A percentile compares a stretch with the other conserved stretches of the same genome.
These are phyloP conservation scores for Amphiprion clarkii DNA, from an alignment of 2,797 vertebrate species.

Conservation along the genomic window DNA sequence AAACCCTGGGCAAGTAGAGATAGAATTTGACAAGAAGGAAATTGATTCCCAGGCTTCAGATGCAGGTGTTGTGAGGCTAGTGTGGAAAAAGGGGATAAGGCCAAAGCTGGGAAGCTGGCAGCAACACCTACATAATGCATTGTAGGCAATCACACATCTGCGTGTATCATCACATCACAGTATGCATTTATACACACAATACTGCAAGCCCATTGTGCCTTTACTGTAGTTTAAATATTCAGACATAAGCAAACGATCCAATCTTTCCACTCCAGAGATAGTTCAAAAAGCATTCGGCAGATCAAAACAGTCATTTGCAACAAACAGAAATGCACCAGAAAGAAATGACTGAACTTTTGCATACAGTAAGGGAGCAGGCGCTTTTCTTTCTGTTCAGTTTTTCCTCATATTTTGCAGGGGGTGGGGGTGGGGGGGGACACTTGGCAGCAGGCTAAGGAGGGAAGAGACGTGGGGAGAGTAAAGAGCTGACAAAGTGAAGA, in stretches of 20 bases:
- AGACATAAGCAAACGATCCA: slow-evolving; percentile 15
- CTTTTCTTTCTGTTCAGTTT: slow-evolving; percentile 25
- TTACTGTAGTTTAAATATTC: slow-evolving; percentile 26
- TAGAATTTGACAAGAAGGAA: slow-evolving; percentile 73
- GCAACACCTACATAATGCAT: slow-evolving; percentile 62
- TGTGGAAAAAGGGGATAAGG: slow-evolving; percentile 31
- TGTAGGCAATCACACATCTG: slow-evolving; percentile 22
- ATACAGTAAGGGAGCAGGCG: slow-evolving; percentile 1
- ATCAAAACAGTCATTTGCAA: slow-evolving; percentile 40
- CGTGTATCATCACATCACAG: slow-evolving; percentile 23
- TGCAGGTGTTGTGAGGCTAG: slow-evolving; percentile 66
- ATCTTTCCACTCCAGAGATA: neutral
- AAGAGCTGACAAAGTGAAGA: slow-evolving; percentile 75
- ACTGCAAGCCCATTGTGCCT: slow-evolving; percentile 9
- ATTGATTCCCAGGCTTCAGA: slow-evolving; percentile 72
- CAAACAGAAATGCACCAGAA: slow-evolving; percentile 25
- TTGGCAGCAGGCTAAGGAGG: slow-evolving; percentile 62
- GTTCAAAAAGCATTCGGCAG: slow-evolving; percentile 16
- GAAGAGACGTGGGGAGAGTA: slow-evolving; percentile 61
- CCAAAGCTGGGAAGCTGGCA: slow-evolving; percentile 43
- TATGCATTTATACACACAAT: slow-evolving; percentile 12
- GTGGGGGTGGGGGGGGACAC: neutral
- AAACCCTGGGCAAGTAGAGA: slow-evolving; percentile 63
- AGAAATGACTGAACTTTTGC: slow-evolving; percentile 17
- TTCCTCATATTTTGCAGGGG: neutral